These are phyloP conservation scores for Stegana nigrithorax DNA, from an alignment of 2,888 invertebrate genomes.

Conservation along the genomic window DNA sequence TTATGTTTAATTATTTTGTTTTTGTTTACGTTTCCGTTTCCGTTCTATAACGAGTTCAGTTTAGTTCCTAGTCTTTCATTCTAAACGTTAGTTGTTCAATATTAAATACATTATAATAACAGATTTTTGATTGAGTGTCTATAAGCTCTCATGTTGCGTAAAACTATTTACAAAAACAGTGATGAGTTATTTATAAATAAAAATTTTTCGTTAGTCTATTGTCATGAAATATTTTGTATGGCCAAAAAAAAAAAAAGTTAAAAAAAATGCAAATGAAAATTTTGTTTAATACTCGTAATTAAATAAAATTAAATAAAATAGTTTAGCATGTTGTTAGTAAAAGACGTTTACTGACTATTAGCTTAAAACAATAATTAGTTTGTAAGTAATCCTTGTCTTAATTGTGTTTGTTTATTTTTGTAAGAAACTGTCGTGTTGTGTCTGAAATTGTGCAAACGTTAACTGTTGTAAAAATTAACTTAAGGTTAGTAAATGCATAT, in stretches of 20 bases:
- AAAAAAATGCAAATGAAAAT: slow-evolving; percentile 8
- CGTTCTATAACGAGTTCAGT: too few relatives aligned
- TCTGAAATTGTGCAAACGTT: slow-evolving; percentile 22
- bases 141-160: slow-evolving; percentile 34
- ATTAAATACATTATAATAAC: too few relatives aligned
- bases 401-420: slow-evolving; percentile 18
- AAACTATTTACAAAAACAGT: too few relatives aligned
- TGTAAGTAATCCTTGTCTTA: slow-evolving; percentile 3
- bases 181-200: slow-evolving; percentile 27
- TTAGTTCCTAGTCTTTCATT: too few relatives aligned
- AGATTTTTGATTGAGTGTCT: slow-evolving; percentile 48
- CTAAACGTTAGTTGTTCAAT: too few relatives aligned
- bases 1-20: slow-evolving; percentile 26
- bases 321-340: slow-evolving; percentile 51
- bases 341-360: slow-evolving; percentile 9
- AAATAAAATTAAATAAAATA: slow-evolving; percentile 48
- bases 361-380: background rate
- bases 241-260: too few relatives aligned
- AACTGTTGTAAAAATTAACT: too few relatives aligned
- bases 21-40: background rate
- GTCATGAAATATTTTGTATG: slow-evolving; percentile 39
- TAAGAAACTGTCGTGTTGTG: too few relatives aligned
- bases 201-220: slow-evolving; percentile 51
- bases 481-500: too few relatives aligned
- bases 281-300: slow-evolving; percentile 41